Evolutionary conservation across 1,140 invertebrate species (phyloP).

Genomic region (Listronotus bonariensis): DNA sequence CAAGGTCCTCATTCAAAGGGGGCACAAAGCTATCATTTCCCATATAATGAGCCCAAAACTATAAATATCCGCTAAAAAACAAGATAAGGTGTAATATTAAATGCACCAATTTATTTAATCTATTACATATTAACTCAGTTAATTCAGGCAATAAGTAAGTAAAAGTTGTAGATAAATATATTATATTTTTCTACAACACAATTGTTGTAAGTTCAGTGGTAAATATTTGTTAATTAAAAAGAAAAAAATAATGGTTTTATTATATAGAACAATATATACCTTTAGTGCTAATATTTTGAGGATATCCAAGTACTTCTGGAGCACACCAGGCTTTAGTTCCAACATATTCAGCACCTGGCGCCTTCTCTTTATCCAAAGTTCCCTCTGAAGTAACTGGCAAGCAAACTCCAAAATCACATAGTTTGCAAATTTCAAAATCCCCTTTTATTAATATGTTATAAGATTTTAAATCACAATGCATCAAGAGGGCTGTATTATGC

Average conservation of each 20-base stretch:
- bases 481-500: conserved; percentile 70
- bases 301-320: conserved; percentile 70
- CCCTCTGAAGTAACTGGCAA: conserved; percentile 71
- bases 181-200: too few relatives aligned
- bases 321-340: conserved; percentile 79
- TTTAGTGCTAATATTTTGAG: conserved; percentile 66
- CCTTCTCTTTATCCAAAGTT: conserved; percentile 61
- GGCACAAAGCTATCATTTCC: conserved; percentile 77
- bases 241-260: too few relatives aligned
- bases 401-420: conserved; percentile 86
- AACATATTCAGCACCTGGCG: conserved; percentile 58
- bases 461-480: conserved; percentile 87
- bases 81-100: background rate
- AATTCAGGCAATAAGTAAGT: too few relatives aligned
- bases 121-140: too few relatives aligned
- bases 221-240: too few relatives aligned
- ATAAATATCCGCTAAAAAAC: conserved; percentile 71
- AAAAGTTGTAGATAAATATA: too few relatives aligned
- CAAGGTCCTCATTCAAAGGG: conserved; percentile 61
- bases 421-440: conserved; percentile 74
- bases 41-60: conserved; percentile 76
- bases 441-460: conserved; percentile 78
- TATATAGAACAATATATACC: background rate
- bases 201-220: too few relatives aligned
- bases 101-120: background rate